Conservation (phyloP, 2,113 vertebrate species). For the Phalacrocorax carbo region DNA sequence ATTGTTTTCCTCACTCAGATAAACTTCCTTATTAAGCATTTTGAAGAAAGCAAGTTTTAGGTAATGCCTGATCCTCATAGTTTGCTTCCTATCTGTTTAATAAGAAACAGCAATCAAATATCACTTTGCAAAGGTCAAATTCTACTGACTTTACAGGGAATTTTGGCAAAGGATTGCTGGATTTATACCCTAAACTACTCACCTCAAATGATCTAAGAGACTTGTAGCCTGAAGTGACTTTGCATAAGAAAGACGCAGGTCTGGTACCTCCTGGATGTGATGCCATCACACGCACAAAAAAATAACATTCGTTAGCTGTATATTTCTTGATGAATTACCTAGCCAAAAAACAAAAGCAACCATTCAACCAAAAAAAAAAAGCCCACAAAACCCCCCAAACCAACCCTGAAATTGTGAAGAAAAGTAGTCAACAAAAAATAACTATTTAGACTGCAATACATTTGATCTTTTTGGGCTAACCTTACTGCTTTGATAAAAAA, state of each 20-base stretch:
- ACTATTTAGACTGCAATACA: not conserved
- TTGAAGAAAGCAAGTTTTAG: not conserved
- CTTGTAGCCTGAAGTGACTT: fast-evolving
- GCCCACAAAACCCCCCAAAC: no score
- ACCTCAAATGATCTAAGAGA: not conserved
- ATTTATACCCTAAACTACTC: not conserved
- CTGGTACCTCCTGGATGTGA: not conserved
- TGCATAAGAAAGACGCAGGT: not conserved
- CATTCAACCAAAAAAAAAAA: not conserved
- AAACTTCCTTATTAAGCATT: not conserved
- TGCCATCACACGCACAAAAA: not conserved
- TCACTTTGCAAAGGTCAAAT: not conserved
- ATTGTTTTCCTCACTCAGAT: not conserved
- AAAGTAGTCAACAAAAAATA: not conserved
- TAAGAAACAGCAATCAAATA: not conserved
- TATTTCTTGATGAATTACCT: not conserved
- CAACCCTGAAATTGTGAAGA: not conserved
- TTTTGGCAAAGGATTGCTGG: not conserved
- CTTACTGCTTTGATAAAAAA: not conserved
- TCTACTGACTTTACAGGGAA: not conserved
- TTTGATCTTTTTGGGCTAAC: not conserved
- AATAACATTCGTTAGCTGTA: not conserved
- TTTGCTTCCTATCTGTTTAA: not conserved
- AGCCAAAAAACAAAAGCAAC: not conserved
- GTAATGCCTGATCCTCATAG: not conserved